Conservation (phyloP, 2,113 vertebrate species). For the Scomber scombrus region DNA sequence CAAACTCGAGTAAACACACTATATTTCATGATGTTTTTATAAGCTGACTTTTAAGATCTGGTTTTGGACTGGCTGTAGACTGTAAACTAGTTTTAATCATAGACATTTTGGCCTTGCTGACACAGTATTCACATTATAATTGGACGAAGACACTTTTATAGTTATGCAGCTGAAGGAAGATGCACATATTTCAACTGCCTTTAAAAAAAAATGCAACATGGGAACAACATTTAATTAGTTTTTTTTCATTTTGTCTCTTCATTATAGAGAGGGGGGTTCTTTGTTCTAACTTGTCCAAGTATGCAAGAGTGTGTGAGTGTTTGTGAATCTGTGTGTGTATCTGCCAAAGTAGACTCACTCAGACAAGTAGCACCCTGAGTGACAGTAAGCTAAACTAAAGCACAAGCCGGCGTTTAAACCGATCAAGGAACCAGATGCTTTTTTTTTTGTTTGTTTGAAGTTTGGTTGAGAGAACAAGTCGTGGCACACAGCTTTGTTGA, state of each 20-base stretch:
- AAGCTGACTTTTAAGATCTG: conserved; percentile 24
- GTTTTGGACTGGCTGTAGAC: conserved; percentile 23
- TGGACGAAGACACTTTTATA: conserved; percentile 1
- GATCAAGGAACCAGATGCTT: conserved; percentile 2
- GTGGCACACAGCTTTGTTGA: conserved; percentile 14
- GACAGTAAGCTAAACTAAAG: conserved; percentile 8
- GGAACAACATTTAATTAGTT: conserved; percentile 65
- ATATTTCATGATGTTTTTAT: conserved; percentile 19
- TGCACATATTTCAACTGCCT: conserved; percentile 11
- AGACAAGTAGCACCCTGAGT: conserved; percentile 32
- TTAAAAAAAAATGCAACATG: conserved; percentile 45
- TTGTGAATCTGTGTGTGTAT: neutral
- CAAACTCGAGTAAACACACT: neutral
- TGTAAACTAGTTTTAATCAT: neutral
- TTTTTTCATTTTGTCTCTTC: conserved; percentile 17
- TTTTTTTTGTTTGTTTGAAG: neutral
- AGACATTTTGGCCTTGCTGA: neutral
- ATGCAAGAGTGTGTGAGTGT: conserved; percentile 9
- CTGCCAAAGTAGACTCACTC: conserved; percentile 22
- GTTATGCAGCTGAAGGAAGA: conserved; percentile 4
- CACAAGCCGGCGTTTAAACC: conserved; percentile 43
- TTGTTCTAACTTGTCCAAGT: conserved; percentile 11
- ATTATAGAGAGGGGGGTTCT: neutral
- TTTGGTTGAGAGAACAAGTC: neutral
- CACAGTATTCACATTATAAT: conserved; percentile 38